Conservation (phyloP, 2,888 invertebrate genomes). For the Lissocephala sabroskyi region DNA sequence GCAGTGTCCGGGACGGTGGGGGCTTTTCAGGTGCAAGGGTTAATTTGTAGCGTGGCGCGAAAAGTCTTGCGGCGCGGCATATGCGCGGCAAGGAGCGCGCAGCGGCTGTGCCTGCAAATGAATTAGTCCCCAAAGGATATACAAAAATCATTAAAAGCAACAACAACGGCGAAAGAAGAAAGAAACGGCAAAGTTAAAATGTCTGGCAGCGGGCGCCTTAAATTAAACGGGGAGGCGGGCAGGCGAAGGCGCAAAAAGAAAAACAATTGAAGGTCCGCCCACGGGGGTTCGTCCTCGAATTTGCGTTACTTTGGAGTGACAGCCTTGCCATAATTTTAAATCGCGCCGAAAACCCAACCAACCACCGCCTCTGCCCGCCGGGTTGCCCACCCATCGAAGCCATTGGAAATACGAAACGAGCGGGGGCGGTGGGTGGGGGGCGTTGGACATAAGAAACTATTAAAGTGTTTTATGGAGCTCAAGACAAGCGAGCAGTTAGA, state of each 20-base stretch:
- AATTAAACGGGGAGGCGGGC: slow-evolving; percentile 45
- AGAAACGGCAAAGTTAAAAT: slow-evolving; percentile 23
- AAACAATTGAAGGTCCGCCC: slow-evolving; percentile 28
- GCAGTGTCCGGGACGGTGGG: not conserved
- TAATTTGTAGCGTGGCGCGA: slow-evolving; percentile 50
- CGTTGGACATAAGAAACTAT: slow-evolving; percentile 62
- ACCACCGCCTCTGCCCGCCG: too few relatives aligned
- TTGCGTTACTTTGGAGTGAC: slow-evolving; percentile 38
- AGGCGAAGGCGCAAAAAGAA: slow-evolving; percentile 10
- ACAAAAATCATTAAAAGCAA: slow-evolving; percentile 54
- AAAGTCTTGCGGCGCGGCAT: slow-evolving; percentile 45
- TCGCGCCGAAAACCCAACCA: slow-evolving; percentile 36
- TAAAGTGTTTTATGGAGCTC: slow-evolving; percentile 72
- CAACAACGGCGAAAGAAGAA: slow-evolving; percentile 9
- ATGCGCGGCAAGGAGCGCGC: too few relatives aligned
- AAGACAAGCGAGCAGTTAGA: slow-evolving; percentile 67
- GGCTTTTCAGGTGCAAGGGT: slow-evolving; percentile 42
- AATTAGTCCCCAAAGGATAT: slow-evolving; percentile 62
- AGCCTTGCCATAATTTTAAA: slow-evolving; percentile 58
- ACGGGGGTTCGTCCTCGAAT: slow-evolving; percentile 1
- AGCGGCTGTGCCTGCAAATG: slow-evolving; percentile 30
- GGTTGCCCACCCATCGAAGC: slow-evolving; percentile 21
- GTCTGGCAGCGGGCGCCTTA: slow-evolving; percentile 47
- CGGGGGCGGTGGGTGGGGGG: slow-evolving; percentile 1
- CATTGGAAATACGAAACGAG: slow-evolving; percentile 37